Base-by-base conservation (phyloP, 2,113 vertebrate species). In the Phalacrocorax aristotelis region DNA sequence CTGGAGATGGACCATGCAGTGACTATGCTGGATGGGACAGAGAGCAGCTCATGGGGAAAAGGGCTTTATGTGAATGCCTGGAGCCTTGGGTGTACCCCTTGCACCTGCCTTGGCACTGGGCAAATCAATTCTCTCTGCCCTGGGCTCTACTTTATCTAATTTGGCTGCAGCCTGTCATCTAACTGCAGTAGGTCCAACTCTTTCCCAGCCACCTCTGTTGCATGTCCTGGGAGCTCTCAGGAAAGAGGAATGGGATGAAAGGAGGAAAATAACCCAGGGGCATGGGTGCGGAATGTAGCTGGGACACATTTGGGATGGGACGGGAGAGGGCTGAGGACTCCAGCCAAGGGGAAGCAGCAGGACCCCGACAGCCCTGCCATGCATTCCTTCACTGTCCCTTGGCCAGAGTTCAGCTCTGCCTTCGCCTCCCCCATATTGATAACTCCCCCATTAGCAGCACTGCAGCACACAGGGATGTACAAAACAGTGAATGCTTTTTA, bases 401-500 rank as follows among this genome's bases (percentile, higher is more conserved):
- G 58, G 62, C 61, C 61, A 68, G 57, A 71, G 36, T 38, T 90
- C 3, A 29, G 51, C 77, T 75, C 81, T 79, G 60, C 60, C 25
- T 89, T 72, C 46, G 38, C 42, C 81, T 83, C 89, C 78, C 81
- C 23, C 87, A 48, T 32, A n/a, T 55, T 14, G 44, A 12, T 17
- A 58, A 30, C 34, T 54, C 51, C 54, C 40, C 57, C 68, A 7
- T 26, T 5, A 89, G 89, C 78, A 91, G 74, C 80, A 96, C 57
- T 1, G 81, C 55, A 79, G 85, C 82, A 95, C 87, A 80, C 90
- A 88, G 85, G 58, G 49, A 91, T 76, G 86, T 98, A 97, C 92
- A 97, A 97, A 98, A 97, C 94, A 96, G 94, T 96, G 97, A 97
- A 95, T 0, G 70, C 92, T 96, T 96, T 97, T 97, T 97, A 97